Evolutionary conservation across 2,888 invertebrate genomes (phyloP), one percentile per base, ranked within the genome.

Genomic region (Drosophila neotestacea): DNA sequence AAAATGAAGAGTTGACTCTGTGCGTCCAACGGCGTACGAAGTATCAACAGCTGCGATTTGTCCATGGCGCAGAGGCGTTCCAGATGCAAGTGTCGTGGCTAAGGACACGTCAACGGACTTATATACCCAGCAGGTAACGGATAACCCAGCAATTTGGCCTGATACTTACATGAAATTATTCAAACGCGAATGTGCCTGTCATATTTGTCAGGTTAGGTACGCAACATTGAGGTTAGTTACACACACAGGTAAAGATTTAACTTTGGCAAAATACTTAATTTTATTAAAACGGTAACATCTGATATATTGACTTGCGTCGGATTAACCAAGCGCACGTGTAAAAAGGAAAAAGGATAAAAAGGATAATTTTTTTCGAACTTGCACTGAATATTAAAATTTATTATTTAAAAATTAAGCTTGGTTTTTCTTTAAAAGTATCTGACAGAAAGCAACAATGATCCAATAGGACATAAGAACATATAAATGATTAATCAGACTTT

Each of bases 1-100:
- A 81, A 73, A 1, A 85, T 74, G 44, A 52, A 63, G 0, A 85
- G 42, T 22, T 88, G 73, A 44, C 42, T 86, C n/a, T 73, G 50
- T 0, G 55, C 44, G 5, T 79, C 77, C 47, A 63, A 11, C 50
- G 73, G 70, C 1, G 67, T 38, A 46, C 78, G 84, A 13, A 72
- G 68, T 50, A 86, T 78, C 30, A 88, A 28, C 11, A 84, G 41
- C 39, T 77, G 54, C 6, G 63, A 39, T 4, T 41, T 60, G 60
- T 84, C 88, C 85, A 84, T 87, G 39, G 11, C 22, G n/a, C 4
- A 13, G 27, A 50, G 39, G 10, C 39, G 64, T 47, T 42, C 22
- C 13, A 54, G 6, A 39, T 32, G 28, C 52, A 69, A 76, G 7
- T 85, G 82, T 41, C 76, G 56, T 27, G 11, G 3, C 4, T 4